phyloP scores from a whole-genome alignment of 2,888 invertebrate species.

The Meteorus colon region DNA sequence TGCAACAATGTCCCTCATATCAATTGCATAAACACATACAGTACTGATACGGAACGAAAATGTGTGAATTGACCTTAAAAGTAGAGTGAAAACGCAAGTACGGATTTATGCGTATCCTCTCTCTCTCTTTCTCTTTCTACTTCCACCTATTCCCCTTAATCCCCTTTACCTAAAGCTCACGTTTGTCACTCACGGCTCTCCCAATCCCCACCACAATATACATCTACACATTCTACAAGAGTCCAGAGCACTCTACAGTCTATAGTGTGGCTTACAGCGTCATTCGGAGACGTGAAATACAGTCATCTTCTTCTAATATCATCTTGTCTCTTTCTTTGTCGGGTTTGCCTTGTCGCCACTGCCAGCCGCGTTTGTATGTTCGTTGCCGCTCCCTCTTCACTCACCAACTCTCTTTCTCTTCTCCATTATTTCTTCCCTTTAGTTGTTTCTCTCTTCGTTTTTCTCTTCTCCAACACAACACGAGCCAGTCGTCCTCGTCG shows the following conservation, averaged over 20 bases:
- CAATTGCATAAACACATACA: constrained; percentile 4
- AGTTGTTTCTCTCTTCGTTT: constrained; percentile 20
- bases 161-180: constrained; percentile 18
- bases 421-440: background rate
- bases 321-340: background rate
- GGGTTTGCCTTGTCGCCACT: constrained; percentile 9
- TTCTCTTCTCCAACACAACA: background rate
- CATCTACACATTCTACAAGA: constrained; percentile 21
- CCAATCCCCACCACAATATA: constrained; percentile 28
- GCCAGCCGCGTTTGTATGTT: constrained; percentile 8
- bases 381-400: constrained; percentile 16
- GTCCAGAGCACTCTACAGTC: constrained; percentile 24
- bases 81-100: constrained; percentile 27
- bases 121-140: constrained; percentile 17
- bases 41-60: background rate
- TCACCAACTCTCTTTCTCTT: constrained; percentile 5
- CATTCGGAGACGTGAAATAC: constrained; percentile 27
- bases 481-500: constrained; percentile 24
- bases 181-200: constrained; percentile 37
- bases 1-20: background rate
- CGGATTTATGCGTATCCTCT: constrained; percentile 25
- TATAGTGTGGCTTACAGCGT: background rate
- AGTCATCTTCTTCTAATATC: constrained; percentile 5
- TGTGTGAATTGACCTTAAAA: background rate
- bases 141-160: constrained; percentile 19